phyloP scores from a whole-genome alignment of 2,888 invertebrate genomes.

The Amitus sp. region DNA sequence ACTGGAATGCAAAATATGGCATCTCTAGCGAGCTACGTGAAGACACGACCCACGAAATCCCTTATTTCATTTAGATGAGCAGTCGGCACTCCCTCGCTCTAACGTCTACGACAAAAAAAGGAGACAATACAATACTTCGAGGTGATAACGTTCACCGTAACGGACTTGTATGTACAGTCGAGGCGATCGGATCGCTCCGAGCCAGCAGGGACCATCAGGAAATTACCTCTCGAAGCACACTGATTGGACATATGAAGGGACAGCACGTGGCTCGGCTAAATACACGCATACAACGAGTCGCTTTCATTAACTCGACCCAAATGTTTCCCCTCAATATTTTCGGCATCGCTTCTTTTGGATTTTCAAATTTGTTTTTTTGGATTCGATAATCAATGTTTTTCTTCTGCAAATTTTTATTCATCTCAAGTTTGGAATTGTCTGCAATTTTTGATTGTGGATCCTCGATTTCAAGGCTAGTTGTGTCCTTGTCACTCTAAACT shows the following conservation, averaged over 20 bases:
- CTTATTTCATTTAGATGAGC: too few species aligned
- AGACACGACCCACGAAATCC: conserved; percentile 1
- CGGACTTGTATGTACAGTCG: conserved; percentile 32
- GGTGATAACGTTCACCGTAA: too few species aligned
- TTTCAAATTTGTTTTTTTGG: too few species aligned
- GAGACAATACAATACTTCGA: too few species aligned
- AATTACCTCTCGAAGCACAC: conserved; percentile 59
- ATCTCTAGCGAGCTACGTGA: conserved; percentile 18
- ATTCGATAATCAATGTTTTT: too few species aligned
- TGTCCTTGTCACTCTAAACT: too few species aligned
- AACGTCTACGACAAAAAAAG: too few species aligned
- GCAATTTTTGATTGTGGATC: too few species aligned
- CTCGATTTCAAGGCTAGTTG: too few species aligned
- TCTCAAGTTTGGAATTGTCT: too few species aligned
- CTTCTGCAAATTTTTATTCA: too few species aligned
- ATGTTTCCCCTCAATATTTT: conserved; percentile 64
- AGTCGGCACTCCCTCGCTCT: too few species aligned
- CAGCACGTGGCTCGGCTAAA: conserved; percentile 26
- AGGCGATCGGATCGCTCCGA: conserved; percentile 45
- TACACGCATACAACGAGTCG: conserved; percentile 47
- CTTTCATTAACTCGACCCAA: conserved; percentile 62
- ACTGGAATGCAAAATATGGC: conserved; percentile 52
- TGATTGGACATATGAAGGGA: conserved; percentile 7
- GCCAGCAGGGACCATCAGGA: conserved; percentile 56
- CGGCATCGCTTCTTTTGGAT: conserved; percentile 16